Base-by-base conservation (phyloP, 2,797 vertebrate genomes). In the Australoheros facetus region DNA sequence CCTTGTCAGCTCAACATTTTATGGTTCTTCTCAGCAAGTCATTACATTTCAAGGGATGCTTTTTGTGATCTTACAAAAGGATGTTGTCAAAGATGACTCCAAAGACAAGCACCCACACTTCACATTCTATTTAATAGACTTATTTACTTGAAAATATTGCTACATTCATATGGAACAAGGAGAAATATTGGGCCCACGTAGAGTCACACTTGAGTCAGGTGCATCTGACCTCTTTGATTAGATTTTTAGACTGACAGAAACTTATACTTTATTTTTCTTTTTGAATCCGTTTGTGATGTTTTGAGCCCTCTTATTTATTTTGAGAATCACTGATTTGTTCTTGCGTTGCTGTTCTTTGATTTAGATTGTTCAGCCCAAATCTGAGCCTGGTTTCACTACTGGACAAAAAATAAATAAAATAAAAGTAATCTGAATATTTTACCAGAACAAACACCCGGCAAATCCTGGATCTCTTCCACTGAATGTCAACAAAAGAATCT, bases 401-500 rank as follows among this genome's bases (percentile, higher is more conserved):
- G 21, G 9, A 45, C 10, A 42, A 73, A 64, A 21, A 17, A 28
- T 1, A 9, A 16, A 45, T 34, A 70, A 48, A 6, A 64, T 42
- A 21, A 64, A 64, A 16, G 2, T 45, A 37, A 55, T 64, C 21
- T 39, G 8, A 79, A 62, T 12, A 7, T 66, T 60, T 76, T 37
- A 58, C 5, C 10, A 57, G 26, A 42, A 66, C 19, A 73, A 85
- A 71, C 34, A 51, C 56, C 42, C 70, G 48, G 53, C n/a, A 81
- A 79, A 80, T 78, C 51, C 59, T 42, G 64, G 26, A 79, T 70
- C 42, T 72, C 30, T 59, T 78, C 77, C 55, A 75, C 19, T 51
- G 55, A 82, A 79, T 80, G 54, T 71, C 76, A 78, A 60, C 56
- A 69, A 9, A 53, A 74, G 73, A 64, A 69, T 82, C 54, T 79